Base-by-base conservation (phyloP, 1,140 invertebrate genomes). In the Drosophila sucinea region DNA sequence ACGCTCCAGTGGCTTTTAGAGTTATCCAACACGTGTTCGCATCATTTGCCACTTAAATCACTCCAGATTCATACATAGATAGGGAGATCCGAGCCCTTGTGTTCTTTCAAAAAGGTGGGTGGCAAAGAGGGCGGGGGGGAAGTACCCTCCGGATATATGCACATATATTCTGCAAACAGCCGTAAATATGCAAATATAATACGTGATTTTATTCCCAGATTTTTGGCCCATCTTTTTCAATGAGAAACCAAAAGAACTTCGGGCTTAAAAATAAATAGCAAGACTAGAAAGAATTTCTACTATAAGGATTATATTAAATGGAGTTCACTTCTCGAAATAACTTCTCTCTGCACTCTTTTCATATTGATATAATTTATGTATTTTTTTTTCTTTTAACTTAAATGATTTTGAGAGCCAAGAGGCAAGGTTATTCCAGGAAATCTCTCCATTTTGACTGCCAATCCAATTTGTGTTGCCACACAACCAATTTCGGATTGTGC, bases 131-230 rank as follows among this genome's bases (percentile, higher is more conserved):
- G 10, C 35, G 4, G 35, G 0, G 11, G 8, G 11, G 35, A 55
- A 33, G 23, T 67, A 11, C 64, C 41, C 35, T 41, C 33, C 41
- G 47, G 54, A 55, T 23, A 27, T 61, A 38, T 38, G 8, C 10
- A 35, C 2, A 2, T 10, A 38, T 8, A 25, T 41, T 17, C 60
- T 47, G 17, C 67, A 32, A 27, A 8, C 38, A 30, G 58, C 60
- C 73, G 67, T 83, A 83, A 83, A 83, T 83, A 83, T 83, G 80
- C 66, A 83, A 83, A 83, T 83, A 44, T 79, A 65, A 67, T 83
- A 83, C 76, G 80, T 83, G 72, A 83, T 83, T 83, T 73, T 80
- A 17, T 73, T 69, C 47, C 35, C 67, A 32, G 29, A 30, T 7
- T 56, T 56, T 51, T 51, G 23, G 1, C 55, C 5, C 55, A 68